Evolutionary conservation across 2,888 invertebrate species (phyloP), one percentile per base, ranked within the genome.

Genomic region (Eupithecia abbreviata): DNA sequence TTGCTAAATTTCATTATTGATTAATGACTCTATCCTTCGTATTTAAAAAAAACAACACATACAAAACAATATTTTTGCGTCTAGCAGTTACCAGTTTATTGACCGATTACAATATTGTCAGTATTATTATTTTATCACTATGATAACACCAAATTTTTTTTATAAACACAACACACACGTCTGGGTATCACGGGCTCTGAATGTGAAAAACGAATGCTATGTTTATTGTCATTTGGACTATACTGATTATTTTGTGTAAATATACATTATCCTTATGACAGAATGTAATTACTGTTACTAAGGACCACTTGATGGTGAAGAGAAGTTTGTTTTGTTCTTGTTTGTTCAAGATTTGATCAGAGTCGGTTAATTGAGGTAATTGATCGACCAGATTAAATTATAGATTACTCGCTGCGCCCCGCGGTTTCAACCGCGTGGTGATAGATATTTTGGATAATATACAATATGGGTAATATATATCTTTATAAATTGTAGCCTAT

Each of bases 211-310:
- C n/a, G 47, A 18, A 42, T 15, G 58, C n/a, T 43, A 42, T 65
- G 75, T 78, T 78, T 78, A 71, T 73, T 73, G 74, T 70, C 69
- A 58, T 75, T 72, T 68, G 45, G n/a, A 68, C 45, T 45, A 69
- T 68, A 71, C 58, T 66, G 72, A 77, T 75, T 72, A 45, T 72
- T 66, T 72, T 62, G 47, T 67, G 75, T 71, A 62, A 62, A 47
- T 55, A 41, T 18, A 68, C 55, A 73, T 75, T 73, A 77, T 75
- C 77, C 75, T 71, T 72, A 7, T 73, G 3, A 7, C 15, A 2
- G 2, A 42, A 7, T 68, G 10, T 45, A 18, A 5, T n/a, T 2
- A 15, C 6, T 58, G 45, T 69, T 69, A 30, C 45, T 47, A 69
- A 47, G 69, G 69, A n/a, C 68, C 15, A 42, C 15, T 65, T 3